Conservation (phyloP, 2,113 vertebrate species). For the zebrafish (Danio rerio) region GRCz12tu NC_133188.1:981501-982000, state of each 20-base stretch:
- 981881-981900: slow-evolving; percentile 80
- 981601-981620: too few species aligned
- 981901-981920: slow-evolving; percentile 90
- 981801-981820: slow-evolving; percentile 89
- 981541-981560: too few species aligned
- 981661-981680: too few species aligned
- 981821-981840: slow-evolving; percentile 91
- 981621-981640: too few species aligned
- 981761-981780: slow-evolving; percentile 84
- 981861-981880: slow-evolving; percentile 87
- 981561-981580: too few species aligned
- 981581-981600: too few species aligned
- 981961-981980: too few species aligned
- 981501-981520: too few species aligned
- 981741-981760: slow-evolving; percentile 88
- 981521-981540: too few species aligned
- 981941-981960: neutral
- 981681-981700: neutral
- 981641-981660: too few species aligned
- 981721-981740: slow-evolving; percentile 82
- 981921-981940: slow-evolving; percentile 71
- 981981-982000: too few species aligned
- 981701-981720: too few species aligned
- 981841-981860: slow-evolving; percentile 88
- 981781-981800: slow-evolving; percentile 73